Evolutionary conservation across 1,140 invertebrate species (phyloP), one percentile per base, ranked within the genome.

Genomic region (Euura lappo): DNA sequence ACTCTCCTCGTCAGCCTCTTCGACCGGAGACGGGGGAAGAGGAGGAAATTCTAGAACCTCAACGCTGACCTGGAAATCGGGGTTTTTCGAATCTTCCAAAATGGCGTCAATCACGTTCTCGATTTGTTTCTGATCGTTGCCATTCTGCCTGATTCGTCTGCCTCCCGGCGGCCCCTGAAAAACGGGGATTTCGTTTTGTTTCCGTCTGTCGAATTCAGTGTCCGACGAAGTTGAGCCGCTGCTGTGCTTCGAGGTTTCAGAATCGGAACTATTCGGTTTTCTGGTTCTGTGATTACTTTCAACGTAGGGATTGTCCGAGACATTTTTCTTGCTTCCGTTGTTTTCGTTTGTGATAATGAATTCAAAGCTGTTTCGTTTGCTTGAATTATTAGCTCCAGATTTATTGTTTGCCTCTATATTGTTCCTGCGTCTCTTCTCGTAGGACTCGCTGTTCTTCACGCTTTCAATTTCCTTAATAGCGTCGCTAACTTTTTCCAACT

Each of bases 1-100:
- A 77, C 92, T 93, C 74, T 93, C 93, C 76, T 94, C 93, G 77
- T 93, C 92, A 69, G 92, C 92, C 82, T 94, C 93, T 81, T 94
- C 93, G 0, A 94, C 93, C 2, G 93, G 93, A 0, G 93, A 93
- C 2, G 93, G 92, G 6, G 94, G 94, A 60, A 95, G 83, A 45
- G 94, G 94, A n/a, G 94, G 93, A 75, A 95, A 94, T 74, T 93
- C 93, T 11, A 90, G 75, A 44, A 90, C 88, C 71, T 90, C 89
- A 0, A 90, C 89, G 74, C 86, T 87, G 3, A 90, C 88, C 82
- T 88, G 84, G 72, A 88, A 88, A 6, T 87, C 84, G 3, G 86
- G 85, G 76, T 88, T 88, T 70, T 88, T 88, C 13, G 87, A 88
- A 65, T 88, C 85, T 68, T 88, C 85, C 8, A 88, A 78, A 72